phyloP scores from a whole-genome alignment of 2,797 vertebrate genomes.

The Neosilurus hyrtlii region DNA sequence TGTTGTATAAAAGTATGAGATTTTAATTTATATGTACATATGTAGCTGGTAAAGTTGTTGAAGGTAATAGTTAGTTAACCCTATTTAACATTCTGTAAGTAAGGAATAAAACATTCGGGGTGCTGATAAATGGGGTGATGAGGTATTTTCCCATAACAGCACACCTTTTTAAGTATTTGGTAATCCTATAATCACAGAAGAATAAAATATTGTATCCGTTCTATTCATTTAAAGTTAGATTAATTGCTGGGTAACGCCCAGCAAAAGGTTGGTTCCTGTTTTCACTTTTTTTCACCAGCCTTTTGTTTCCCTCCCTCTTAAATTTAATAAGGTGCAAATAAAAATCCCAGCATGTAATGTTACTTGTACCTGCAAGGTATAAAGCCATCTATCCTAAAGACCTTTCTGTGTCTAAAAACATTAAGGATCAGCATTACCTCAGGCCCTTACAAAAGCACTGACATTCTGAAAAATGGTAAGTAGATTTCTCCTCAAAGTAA shows the following conservation, averaged over 20 bases:
- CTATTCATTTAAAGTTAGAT: neutral
- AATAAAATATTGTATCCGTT: neutral
- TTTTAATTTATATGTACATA: neutral
- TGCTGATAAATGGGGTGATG: neutral
- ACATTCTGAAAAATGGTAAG: neutral
- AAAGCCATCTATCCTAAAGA: neutral
- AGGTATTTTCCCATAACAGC: neutral
- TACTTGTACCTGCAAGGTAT: neutral
- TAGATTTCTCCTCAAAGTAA: neutral
- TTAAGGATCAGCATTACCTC: neutral
- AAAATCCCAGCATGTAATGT: neutral
- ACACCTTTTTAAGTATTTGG: too few relatives aligned
- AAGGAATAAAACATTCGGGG: neutral
- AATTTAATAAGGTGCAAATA: neutral
- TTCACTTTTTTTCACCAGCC: neutral
- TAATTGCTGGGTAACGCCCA: neutral
- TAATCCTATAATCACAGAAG: neutral
- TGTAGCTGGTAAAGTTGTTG: too few relatives aligned
- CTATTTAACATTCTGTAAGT: neutral
- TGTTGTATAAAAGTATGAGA: neutral
- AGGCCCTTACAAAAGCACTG: neutral
- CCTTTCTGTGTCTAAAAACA: neutral
- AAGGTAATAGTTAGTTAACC: neutral
- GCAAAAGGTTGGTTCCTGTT: neutral
- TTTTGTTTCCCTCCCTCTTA: neutral